phyloP scores from a whole-genome alignment of 2,888 invertebrate species.

The Apomyelois bistriatella region DNA sequence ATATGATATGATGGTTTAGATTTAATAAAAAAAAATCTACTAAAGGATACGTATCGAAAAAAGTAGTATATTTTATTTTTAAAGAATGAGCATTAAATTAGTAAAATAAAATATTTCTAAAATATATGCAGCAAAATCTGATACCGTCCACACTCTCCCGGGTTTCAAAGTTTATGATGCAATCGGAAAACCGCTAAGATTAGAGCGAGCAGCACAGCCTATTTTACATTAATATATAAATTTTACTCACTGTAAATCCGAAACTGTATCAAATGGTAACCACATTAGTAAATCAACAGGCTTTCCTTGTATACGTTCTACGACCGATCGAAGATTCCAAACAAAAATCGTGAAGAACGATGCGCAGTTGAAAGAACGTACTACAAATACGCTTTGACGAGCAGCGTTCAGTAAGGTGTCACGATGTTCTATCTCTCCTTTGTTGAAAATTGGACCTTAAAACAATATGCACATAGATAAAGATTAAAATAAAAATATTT shows the following conservation, averaged over 20 bases:
- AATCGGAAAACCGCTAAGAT: too few relatives aligned
- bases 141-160: too few relatives aligned
- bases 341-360: slow-evolving; percentile 45
- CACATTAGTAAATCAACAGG: slow-evolving; percentile 47
- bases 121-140: too few relatives aligned
- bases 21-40: too few relatives aligned
- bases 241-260: slow-evolving; percentile 41
- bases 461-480: background rate
- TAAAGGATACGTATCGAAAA: too few relatives aligned
- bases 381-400: slow-evolving; percentile 31
- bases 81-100: too few relatives aligned
- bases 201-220: too few relatives aligned
- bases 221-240: background rate
- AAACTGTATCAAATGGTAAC: slow-evolving; percentile 48
- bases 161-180: too few relatives aligned
- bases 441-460: slow-evolving; percentile 41
- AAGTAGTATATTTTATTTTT: too few relatives aligned
- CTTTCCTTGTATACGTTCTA: slow-evolving; percentile 39
- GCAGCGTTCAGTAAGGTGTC: slow-evolving; percentile 28
- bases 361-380: slow-evolving; percentile 35
- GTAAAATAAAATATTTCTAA: too few relatives aligned
- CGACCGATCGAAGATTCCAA: slow-evolving; percentile 45
- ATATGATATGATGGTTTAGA: too few relatives aligned
- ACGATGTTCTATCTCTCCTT: slow-evolving; percentile 35
- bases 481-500: too few relatives aligned